These are phyloP conservation scores for Habrosyne pyritoides DNA, from an alignment of 2,888 invertebrate species.

Conservation along the genomic window DNA sequence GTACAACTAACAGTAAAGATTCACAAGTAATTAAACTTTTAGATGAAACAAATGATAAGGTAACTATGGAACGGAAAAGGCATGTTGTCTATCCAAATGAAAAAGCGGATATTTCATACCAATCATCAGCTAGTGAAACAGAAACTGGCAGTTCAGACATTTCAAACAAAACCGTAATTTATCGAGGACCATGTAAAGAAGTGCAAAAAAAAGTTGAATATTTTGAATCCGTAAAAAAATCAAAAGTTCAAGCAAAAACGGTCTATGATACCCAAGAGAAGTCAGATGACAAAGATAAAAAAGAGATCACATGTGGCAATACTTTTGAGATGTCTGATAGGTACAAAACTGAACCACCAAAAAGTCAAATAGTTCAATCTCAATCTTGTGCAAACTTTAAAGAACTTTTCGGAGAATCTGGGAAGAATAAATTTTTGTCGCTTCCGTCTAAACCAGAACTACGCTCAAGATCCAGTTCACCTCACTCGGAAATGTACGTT, in stretches of 20 bases:
- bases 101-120: slow-evolving; percentile 59
- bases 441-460: slow-evolving; percentile 74
- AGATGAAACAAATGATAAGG: slow-evolving; percentile 14
- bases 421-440: slow-evolving; percentile 83
- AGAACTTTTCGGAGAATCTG: slow-evolving; percentile 91
- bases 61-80: slow-evolving; percentile 45
- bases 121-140: slow-evolving; percentile 85
- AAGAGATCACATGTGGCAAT: slow-evolving; percentile 32
- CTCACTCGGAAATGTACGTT: slow-evolving; percentile 77
- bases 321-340: slow-evolving; percentile 16
- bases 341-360: slow-evolving; percentile 40
- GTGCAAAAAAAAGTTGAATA: slow-evolving; percentile 90
- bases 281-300: slow-evolving; percentile 74
- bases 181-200: slow-evolving; percentile 83
- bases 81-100: slow-evolving; percentile 51
- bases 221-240: slow-evolving; percentile 88
- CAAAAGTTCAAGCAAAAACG: slow-evolving; percentile 72
- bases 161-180: slow-evolving; percentile 88
- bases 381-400: slow-evolving; percentile 90
- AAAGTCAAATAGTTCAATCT: slow-evolving; percentile 78
- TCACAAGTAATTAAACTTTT: slow-evolving; percentile 12
- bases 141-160: slow-evolving; percentile 89
- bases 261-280: slow-evolving; percentile 82
- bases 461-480: slow-evolving; percentile 79
- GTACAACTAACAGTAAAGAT: slow-evolving; percentile 17